Percentiles rank a stretch among this genome's conserved stretches.
phyloP scores from a whole-genome alignment of 2,888 invertebrate species.

The Pseudoips prasinana region DNA sequence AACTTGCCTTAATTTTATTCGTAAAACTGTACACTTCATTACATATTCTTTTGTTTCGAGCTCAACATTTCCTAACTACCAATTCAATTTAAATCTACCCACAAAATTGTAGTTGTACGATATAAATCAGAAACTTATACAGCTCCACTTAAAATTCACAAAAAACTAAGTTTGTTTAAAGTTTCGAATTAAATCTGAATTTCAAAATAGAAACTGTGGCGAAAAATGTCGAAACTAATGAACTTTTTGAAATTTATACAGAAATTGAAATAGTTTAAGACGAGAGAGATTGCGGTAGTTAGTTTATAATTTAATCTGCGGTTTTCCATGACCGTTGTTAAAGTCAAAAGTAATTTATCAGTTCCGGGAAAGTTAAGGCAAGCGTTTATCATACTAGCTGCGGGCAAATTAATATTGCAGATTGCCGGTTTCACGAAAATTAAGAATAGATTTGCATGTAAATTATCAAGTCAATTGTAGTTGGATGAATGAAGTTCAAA shows the following conservation, averaged over 20 bases:
- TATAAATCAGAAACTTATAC: conserved; percentile 15
- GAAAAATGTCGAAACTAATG: conserved; percentile 20
- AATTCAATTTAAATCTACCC: conserved; percentile 15
- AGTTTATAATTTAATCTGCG: conserved; percentile 16
- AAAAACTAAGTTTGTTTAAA: conserved; percentile 25
- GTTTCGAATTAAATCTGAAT: conserved; percentile 36
- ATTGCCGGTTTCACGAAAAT: too few relatives aligned
- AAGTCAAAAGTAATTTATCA: conserved; percentile 1
- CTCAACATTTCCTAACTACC: conserved; percentile 2
- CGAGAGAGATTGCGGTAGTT: conserved; percentile 5
- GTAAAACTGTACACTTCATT: neutral
- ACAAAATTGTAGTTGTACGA: conserved; percentile 4
- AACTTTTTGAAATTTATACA: conserved; percentile 23
- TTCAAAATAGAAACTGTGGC: conserved; percentile 23
- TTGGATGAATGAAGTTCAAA: too few relatives aligned
- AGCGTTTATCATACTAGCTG: neutral
- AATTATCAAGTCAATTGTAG: too few relatives aligned
- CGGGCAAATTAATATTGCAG: too few relatives aligned
- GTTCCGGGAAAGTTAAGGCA: too few relatives aligned
- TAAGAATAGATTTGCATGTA: too few relatives aligned
- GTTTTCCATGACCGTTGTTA: conserved; percentile 5
- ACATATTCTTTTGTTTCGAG: neutral
- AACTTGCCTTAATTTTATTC: too few relatives aligned
- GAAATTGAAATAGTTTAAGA: conserved; percentile 20
- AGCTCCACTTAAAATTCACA: conserved; percentile 17